Conservation (phyloP, 2,797 vertebrate genomes). For the Delichon dasypus region DNA sequence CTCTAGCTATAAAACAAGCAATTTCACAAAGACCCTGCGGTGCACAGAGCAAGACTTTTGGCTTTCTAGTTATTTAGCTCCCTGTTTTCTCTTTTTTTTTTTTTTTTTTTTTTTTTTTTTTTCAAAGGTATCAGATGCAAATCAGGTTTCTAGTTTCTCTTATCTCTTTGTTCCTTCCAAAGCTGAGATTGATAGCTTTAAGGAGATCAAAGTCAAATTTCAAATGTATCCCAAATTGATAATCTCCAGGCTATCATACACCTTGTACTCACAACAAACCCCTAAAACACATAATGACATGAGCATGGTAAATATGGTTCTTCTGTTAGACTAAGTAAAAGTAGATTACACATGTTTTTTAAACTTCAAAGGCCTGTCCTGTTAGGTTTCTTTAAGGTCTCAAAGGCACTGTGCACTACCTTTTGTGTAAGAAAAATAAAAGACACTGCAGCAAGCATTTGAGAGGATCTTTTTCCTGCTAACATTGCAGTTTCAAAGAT, state of each 20-base stretch:
- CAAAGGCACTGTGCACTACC: slow-evolving; percentile 13
- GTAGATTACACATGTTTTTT: slow-evolving; percentile 71
- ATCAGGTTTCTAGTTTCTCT: slow-evolving; percentile 65
- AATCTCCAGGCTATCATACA: slow-evolving; percentile 73
- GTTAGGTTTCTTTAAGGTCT: slow-evolving; percentile 67
- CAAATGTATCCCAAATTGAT: slow-evolving; percentile 75
- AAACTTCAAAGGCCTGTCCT: slow-evolving; percentile 74
- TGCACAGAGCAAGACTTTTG: slow-evolving; percentile 52
- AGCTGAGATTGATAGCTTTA: slow-evolving; percentile 68
- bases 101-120: background rate
- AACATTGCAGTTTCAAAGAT: slow-evolving; percentile 53
- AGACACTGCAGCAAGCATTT: slow-evolving; percentile 24
- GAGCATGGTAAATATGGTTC: slow-evolving; percentile 66
- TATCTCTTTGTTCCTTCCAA: slow-evolving; percentile 71
- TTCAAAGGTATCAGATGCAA: slow-evolving; percentile 66
- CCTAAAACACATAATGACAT: slow-evolving; percentile 71
- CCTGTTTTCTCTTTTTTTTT: slow-evolving; percentile 16
- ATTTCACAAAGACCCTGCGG: slow-evolving; percentile 60
- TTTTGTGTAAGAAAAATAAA: slow-evolving; percentile 48
- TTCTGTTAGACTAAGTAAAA: slow-evolving; percentile 70
- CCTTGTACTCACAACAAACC: slow-evolving; percentile 71
- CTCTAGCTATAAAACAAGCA: slow-evolving; percentile 63
- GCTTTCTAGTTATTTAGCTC: slow-evolving; percentile 61
- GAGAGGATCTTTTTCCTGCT: slow-evolving; percentile 48
- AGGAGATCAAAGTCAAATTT: slow-evolving; percentile 74